These are phyloP conservation scores for Montipora sp. DNA, from an alignment of 64 coral and sea anemone species.

Conservation along the genomic window DNA sequence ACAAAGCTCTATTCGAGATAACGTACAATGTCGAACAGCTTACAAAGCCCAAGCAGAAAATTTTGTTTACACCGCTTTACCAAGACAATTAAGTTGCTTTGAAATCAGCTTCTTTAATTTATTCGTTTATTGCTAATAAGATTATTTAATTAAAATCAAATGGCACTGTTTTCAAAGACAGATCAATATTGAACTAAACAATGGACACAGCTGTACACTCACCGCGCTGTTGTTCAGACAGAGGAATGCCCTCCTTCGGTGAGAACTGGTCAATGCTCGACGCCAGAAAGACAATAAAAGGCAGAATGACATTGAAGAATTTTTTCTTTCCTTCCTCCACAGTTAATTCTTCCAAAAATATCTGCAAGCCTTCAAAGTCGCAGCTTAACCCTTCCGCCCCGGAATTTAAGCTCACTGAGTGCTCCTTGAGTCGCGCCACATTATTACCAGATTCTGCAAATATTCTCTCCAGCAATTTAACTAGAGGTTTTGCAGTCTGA, in stretches of 20 bases:
- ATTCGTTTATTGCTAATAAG: background rate
- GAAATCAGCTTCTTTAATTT: background rate
- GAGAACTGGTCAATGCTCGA: slow-evolving; percentile 67
- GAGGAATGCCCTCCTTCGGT: slow-evolving; percentile 44
- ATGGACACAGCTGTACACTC: background rate
- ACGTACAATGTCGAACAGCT: too few species aligned
- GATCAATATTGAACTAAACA: slow-evolving; percentile 27
- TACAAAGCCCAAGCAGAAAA: background rate
- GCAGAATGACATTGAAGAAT: slow-evolving; percentile 65
- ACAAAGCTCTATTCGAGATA: too few species aligned
- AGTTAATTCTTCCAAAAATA: slow-evolving; percentile 71
- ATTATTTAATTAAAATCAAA: slow-evolving; percentile 3
- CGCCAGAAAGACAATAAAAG: slow-evolving; percentile 68
- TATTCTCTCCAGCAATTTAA: slow-evolving; percentile 47
- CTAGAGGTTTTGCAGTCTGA: background rate
- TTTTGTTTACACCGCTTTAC: background rate
- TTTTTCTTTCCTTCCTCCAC: slow-evolving; percentile 35
- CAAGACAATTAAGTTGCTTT: background rate
- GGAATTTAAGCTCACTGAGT: background rate
- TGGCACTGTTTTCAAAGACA: background rate
- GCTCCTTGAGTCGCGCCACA: slow-evolving; percentile 7
- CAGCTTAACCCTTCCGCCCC: background rate
- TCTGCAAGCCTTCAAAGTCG: slow-evolving; percentile 67
- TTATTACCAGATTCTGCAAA: slow-evolving; percentile 65
- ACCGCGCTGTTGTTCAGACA: slow-evolving; percentile 56